Evolutionary conservation across 2,888 invertebrate species (phyloP), one percentile per base, ranked within the genome.

Genomic region (Mystacides longicornis): DNA sequence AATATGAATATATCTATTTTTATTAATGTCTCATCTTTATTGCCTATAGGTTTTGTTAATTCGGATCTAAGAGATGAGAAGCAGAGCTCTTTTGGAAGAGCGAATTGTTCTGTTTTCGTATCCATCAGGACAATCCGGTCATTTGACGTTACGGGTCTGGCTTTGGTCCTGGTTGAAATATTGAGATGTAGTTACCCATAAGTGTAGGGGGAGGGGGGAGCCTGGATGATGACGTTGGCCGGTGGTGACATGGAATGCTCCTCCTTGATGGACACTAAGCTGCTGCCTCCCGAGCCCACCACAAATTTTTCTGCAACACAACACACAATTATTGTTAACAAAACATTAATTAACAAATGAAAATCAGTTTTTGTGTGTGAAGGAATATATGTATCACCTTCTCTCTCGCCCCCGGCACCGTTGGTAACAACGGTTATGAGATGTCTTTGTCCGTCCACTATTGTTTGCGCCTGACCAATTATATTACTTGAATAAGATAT

Each of bases 381-480:
- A 23, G 16, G 3, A 23, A 3, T 1, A 23, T 3, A 23, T 1
- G 14, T 2, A 49, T 19, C 62, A 77, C 79, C 77, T 67, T 78
- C 76, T 56, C 78, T 68, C 67, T 81, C 81, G 47, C 79, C 79
- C 62, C 78, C 76, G 1, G 78, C 78, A 7, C 78, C 78, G 67
- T 78, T 79, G 65, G 78, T 78, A 68, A 79, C 78, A 61, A 78
- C 77, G 54, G 79, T 76, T 67, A 80, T 80, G 62, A 81, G 71
- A 50, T 72, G 66, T 23, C 73, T 71, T 62, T 73, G 73, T 62
- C 71, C 71, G 64, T 74, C 74, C 22, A 69, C 77, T 65, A 66
- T 71, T 60, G 71, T 71, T 64, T 73, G 74, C 60, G 74, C 74
- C 60, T 73, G 73, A 18, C 72, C 71, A 48, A 72, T 72, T 67